phyloP scores from a whole-genome alignment of 2,888 invertebrate species.

The Drosophila merina region DNA sequence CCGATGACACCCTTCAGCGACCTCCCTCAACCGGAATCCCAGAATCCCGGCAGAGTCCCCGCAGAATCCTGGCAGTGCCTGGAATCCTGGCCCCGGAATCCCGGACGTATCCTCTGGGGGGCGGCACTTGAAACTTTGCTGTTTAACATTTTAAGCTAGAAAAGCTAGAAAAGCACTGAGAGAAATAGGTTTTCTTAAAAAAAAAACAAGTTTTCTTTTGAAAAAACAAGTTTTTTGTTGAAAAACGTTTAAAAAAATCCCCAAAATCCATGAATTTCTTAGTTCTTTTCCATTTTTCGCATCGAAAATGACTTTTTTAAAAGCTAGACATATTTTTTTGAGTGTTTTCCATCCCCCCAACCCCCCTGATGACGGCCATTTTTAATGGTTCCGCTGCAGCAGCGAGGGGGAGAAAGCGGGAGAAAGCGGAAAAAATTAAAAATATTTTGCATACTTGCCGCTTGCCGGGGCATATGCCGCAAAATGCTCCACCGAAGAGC shows the following conservation, averaged over 20 bases:
- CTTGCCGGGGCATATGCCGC: slow-evolving; percentile 38
- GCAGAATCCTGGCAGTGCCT: not conserved
- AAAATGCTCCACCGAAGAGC: slow-evolving; percentile 48
- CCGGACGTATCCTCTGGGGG: slow-evolving; percentile 15
- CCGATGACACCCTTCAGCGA: slow-evolving; percentile 66
- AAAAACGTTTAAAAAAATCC: no score
- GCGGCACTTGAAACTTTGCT: slow-evolving; percentile 30
- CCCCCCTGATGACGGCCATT: slow-evolving; percentile 63
- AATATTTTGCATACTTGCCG: slow-evolving; percentile 46
- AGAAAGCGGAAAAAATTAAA: slow-evolving; percentile 32
- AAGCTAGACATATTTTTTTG: not conserved
- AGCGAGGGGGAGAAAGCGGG: not conserved
- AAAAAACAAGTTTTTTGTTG: no score
- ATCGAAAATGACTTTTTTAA: no score
- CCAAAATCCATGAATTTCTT: no score
- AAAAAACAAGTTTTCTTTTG: not conserved
- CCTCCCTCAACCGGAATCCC: slow-evolving; percentile 25
- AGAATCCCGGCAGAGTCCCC: not conserved
- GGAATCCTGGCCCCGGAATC: not conserved
- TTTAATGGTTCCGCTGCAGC: slow-evolving; percentile 59
- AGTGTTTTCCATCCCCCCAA: slow-evolving; percentile 2
- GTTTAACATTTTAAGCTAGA: slow-evolving; percentile 17
- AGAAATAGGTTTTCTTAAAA: not conserved
- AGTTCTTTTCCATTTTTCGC: no score
- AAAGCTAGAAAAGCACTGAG: slow-evolving; percentile 7